phyloP scores from a whole-genome alignment of 2,888 invertebrate genomes.

The Amiota minor region DNA sequence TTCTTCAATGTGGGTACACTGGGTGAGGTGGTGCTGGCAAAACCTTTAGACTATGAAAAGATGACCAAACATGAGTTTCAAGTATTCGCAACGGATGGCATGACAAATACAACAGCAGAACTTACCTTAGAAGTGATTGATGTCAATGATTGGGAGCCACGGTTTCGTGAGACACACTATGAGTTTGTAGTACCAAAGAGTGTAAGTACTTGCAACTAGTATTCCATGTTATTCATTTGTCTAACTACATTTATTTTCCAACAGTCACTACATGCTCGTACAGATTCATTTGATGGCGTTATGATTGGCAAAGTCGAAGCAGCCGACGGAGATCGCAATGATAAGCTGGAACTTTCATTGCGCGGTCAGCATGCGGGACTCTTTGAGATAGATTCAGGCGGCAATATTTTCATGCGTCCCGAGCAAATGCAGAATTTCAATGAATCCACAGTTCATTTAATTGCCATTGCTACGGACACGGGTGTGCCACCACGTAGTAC shows the following conservation, averaged over 20 bases:
- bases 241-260: constrained; percentile 31
- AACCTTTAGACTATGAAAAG: constrained; percentile 86
- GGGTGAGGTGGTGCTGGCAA: constrained; percentile 85
- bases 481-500: constrained; percentile 87
- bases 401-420: constrained; percentile 79
- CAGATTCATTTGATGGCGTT: constrained; percentile 70
- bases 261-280: constrained; percentile 63
- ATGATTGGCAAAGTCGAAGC: constrained; percentile 83
- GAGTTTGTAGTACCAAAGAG: constrained; percentile 78
- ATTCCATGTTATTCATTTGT: background rate
- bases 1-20: constrained; percentile 84
- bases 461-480: constrained; percentile 88
- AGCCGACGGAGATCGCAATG: constrained; percentile 89
- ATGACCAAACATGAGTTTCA: constrained; percentile 82
- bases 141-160: constrained; percentile 95
- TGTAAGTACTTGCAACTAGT: constrained; percentile 55
- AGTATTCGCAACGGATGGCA: constrained; percentile 84
- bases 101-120: constrained; percentile 85
- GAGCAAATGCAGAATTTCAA: constrained; percentile 73
- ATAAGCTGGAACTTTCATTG: constrained; percentile 82
- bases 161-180: constrained; percentile 90
- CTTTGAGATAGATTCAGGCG: constrained; percentile 70
- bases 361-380: constrained; percentile 80
- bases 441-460: constrained; percentile 80
- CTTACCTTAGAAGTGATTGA: constrained; percentile 87